Evolutionary conservation across 35 echinoderm and acorn worm species (phyloP).

Genomic region (Heliocidaris erythrogramma): DNA sequence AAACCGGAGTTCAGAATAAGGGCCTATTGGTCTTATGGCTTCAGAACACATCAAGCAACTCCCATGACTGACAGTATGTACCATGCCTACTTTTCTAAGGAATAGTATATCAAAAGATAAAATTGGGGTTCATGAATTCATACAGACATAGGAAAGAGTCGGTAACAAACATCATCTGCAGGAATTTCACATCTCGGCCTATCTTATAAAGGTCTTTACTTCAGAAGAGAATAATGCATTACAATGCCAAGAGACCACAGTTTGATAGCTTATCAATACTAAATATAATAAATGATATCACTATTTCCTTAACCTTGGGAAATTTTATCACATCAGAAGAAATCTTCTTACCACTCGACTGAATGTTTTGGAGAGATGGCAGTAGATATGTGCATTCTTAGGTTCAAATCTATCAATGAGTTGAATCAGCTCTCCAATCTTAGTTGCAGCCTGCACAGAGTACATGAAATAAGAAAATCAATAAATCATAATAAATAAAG

Average conservation of each 20-base stretch:
- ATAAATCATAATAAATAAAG: neutral
- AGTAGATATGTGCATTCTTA: constrained; percentile 84
- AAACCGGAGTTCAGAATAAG: too few species aligned
- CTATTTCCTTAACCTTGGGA: neutral
- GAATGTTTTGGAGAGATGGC: constrained; percentile 78
- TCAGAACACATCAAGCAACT: neutral
- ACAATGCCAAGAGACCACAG: too few species aligned
- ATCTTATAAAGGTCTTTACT: too few species aligned
- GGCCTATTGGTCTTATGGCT: neutral
- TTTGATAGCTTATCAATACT: neutral
- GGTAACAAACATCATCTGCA: too few species aligned
- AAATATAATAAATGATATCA: neutral
- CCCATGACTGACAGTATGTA: neutral
- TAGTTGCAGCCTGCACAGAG: constrained; percentile 63
- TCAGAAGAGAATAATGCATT: too few species aligned
- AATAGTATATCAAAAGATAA: neutral
- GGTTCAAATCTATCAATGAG: constrained; percentile 95
- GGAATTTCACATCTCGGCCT: too few species aligned
- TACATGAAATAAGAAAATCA: neutral
- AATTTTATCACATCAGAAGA: neutral
- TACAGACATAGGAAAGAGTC: too few species aligned
- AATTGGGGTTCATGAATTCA: neutral
- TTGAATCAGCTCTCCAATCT: constrained; percentile 89
- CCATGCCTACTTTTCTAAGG: neutral
- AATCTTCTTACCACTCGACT: constrained; percentile 76